These are phyloP conservation scores for Plecotus auritus DNA, from an alignment of 2,113 vertebrate genomes.

Conservation along the genomic window DNA sequence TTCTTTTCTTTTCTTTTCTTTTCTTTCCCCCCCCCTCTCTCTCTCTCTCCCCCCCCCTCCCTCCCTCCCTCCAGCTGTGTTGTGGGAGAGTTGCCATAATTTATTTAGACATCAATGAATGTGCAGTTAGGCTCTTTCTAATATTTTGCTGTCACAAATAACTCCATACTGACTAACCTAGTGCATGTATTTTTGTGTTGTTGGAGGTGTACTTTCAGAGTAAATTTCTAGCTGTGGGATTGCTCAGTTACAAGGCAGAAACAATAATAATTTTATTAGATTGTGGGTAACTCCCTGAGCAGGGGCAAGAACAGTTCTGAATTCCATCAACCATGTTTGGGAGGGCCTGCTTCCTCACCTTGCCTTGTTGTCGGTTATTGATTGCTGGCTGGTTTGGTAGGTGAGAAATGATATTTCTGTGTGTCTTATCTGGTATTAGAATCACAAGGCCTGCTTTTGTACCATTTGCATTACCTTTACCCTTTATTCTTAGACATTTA, in stretches of 20 bases:
- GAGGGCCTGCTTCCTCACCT: background rate
- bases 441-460: background rate
- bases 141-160: background rate
- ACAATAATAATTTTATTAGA: background rate
- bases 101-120: background rate
- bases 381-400: background rate
- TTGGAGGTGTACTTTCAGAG: background rate
- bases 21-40: no score
- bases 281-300: background rate
- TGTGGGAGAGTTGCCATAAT: background rate
- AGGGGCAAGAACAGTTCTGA: accelerated
- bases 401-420: background rate
- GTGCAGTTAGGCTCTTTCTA: background rate
- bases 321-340: background rate
- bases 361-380: background rate
- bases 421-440: background rate
- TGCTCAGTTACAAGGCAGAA: background rate
- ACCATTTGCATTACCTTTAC: background rate
- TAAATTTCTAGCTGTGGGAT: background rate
- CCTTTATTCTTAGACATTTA: background rate
- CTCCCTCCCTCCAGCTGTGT: background rate
- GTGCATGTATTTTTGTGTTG: background rate
- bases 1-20: no score
- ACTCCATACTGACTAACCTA: background rate
- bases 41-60: no score